Evolutionary conservation across 2,888 invertebrate genomes (phyloP).

Genomic region (Limnephilus auricula): DNA sequence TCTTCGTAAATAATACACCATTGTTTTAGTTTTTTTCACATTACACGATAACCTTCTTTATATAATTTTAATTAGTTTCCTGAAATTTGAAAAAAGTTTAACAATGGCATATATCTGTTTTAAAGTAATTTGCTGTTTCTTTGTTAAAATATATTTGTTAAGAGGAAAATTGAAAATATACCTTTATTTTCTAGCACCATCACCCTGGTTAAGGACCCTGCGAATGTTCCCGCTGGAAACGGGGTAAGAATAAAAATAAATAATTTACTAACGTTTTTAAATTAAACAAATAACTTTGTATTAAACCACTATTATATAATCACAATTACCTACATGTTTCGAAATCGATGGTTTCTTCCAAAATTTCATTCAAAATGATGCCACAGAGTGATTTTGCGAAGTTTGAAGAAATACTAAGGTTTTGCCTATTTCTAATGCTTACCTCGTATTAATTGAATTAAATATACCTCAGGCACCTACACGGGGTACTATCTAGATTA

Average conservation of each 20-base stretch:
- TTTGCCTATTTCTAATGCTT: neutral
- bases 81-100: neutral
- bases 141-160: neutral
- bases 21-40: neutral
- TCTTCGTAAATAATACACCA: neutral
- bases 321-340: no score
- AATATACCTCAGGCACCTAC: neutral
- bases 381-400: no score
- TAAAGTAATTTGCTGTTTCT: neutral
- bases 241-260: conserved; percentile 73
- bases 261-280: neutral
- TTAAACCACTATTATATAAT: no score
- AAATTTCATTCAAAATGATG: no score
- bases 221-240: conserved; percentile 77
- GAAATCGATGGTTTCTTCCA: no score
- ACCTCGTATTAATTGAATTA: neutral
- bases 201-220: conserved; percentile 74
- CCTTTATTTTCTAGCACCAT: conserved; percentile 74
- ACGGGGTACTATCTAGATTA: neutral
- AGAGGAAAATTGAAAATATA: neutral
- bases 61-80: neutral
- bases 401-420: no score
- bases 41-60: neutral
- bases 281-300: no score
- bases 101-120: neutral